phyloP scores from a whole-genome alignment of 2,888 invertebrate species.

The Phorcus lineatus region DNA sequence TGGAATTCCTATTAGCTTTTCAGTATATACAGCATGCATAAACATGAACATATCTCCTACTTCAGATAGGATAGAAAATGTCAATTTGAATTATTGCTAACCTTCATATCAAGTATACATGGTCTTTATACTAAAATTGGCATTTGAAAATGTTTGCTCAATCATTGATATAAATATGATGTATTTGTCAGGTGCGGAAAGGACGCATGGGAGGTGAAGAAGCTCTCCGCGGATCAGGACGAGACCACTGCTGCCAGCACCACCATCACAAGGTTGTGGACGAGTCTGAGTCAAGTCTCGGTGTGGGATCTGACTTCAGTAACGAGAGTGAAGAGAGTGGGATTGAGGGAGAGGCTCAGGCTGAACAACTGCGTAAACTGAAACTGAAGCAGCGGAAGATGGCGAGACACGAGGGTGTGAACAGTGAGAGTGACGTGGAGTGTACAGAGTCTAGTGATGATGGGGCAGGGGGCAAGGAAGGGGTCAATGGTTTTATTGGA shows the following conservation, averaged over 20 bases:
- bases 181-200: background rate
- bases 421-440: conserved; percentile 62
- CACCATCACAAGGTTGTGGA: conserved; percentile 45
- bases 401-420: conserved; percentile 48
- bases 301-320: conserved; percentile 67
- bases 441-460: conserved; percentile 54
- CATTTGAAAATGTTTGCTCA: too few relatives aligned
- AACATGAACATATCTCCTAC: too few relatives aligned
- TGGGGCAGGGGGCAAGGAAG: conserved; percentile 25
- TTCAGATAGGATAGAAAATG: too few relatives aligned
- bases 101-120: too few relatives aligned
- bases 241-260: conserved; percentile 44
- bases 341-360: conserved; percentile 37
- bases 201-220: conserved; percentile 33
- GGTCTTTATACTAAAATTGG: background rate
- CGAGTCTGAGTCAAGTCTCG: conserved; percentile 46
- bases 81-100: too few relatives aligned
- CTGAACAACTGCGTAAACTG: background rate
- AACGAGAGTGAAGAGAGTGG: conserved; percentile 66
- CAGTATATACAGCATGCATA: too few relatives aligned
- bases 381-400: conserved; percentile 35
- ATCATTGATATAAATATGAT: too few relatives aligned
- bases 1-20: background rate
- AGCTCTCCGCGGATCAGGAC: conserved; percentile 41
- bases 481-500: conserved; percentile 2